phyloP scores from a whole-genome alignment of 2,797 vertebrate genomes.

The Schizopygopsis pylzovi region DNA sequence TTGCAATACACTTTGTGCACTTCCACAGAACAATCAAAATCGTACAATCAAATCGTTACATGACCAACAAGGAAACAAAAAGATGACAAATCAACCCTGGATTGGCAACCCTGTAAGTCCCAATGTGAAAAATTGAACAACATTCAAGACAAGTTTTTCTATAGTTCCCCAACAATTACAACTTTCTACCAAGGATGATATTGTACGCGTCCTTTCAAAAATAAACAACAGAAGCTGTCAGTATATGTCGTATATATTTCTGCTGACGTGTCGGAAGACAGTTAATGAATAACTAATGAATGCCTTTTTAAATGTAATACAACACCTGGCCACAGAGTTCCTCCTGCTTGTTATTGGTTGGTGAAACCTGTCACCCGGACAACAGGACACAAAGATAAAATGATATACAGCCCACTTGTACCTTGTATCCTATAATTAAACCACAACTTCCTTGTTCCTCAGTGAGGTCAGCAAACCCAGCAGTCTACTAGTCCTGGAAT shows the following conservation, averaged over 20 bases:
- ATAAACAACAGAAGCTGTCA: not conserved
- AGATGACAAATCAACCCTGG: not conserved
- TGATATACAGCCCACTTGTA: constrained; percentile 47
- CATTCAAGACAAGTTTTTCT: not conserved
- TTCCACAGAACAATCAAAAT: not conserved
- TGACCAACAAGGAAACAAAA: not conserved
- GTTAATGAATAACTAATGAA: constrained; percentile 54
- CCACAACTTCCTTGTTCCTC: constrained; percentile 55
- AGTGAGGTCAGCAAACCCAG: not conserved
- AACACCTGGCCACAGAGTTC: constrained; percentile 27
- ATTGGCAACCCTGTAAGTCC: not conserved
- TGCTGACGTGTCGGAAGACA: not conserved
- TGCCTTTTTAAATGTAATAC: constrained; percentile 35
- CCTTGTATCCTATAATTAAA: constrained; percentile 56
- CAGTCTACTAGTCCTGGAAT: not conserved
- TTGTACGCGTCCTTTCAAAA: not conserved
- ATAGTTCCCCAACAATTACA: not conserved
- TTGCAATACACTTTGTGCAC: not conserved
- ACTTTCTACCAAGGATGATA: not conserved
- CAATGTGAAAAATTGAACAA: not conserved
- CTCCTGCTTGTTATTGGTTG: constrained; percentile 24
- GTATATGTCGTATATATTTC: not conserved
- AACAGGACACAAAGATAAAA: constrained; percentile 49
- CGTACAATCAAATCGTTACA: not conserved
- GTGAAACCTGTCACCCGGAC: constrained; percentile 40